Evolutionary conservation across 2,113 vertebrate genomes (phyloP).

Genomic region (Syrmaticus mikado): DNA sequence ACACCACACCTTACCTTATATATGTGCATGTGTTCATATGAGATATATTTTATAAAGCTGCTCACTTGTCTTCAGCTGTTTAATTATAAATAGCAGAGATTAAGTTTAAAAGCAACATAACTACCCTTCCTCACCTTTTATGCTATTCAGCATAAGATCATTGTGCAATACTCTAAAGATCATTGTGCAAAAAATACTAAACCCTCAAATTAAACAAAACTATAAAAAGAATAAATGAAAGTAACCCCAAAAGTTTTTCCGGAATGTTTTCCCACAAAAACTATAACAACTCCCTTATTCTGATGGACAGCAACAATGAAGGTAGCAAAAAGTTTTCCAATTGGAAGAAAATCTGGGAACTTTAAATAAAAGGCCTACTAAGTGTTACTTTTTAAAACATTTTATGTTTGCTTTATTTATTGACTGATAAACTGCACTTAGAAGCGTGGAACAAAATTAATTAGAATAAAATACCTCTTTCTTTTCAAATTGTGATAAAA

Average conservation of each 20-base stretch:
- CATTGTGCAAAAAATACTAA: not conserved
- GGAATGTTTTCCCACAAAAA: not conserved
- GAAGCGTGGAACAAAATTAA: not conserved
- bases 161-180: not conserved
- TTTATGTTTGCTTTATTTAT: not conserved
- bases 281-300: not conserved
- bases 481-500: not conserved
- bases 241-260: not conserved
- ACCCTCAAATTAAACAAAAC: not conserved
- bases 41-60: not conserved
- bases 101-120: not conserved
- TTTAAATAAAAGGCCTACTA: not conserved
- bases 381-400: not conserved
- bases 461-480: not conserved
- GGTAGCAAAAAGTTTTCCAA: not conserved
- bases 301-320: not conserved
- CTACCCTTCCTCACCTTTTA: not conserved
- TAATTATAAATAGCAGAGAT: not conserved
- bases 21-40: accelerated
- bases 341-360: not conserved
- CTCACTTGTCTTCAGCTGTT: not conserved
- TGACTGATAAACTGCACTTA: not conserved
- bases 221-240: not conserved
- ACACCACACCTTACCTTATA: not conserved
- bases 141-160: not conserved